Evolutionary conservation across 2,113 vertebrate genomes (phyloP).

Genomic region (Crotalus horridus): DNA sequence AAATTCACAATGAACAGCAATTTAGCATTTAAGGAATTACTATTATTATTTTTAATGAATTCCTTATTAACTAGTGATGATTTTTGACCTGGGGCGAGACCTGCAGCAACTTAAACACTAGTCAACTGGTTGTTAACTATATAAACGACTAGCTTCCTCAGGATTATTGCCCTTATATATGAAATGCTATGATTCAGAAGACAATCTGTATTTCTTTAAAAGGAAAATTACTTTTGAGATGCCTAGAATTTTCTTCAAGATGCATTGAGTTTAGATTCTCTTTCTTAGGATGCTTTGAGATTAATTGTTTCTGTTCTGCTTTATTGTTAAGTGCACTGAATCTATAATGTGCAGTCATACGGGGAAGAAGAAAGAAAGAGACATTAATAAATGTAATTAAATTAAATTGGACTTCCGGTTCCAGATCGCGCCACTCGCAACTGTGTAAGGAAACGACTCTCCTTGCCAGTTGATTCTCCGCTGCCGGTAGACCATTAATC

Average conservation of each 20-base stretch:
- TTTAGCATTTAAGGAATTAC: constrained; percentile 42
- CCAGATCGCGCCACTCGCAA: too few relatives aligned
- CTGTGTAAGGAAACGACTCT: too few relatives aligned
- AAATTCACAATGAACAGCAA: constrained; percentile 35
- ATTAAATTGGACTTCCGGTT: too few relatives aligned
- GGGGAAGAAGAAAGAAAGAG: not conserved
- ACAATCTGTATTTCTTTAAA: constrained; percentile 21
- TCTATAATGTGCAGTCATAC: not conserved
- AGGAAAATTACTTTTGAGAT: constrained; percentile 10
- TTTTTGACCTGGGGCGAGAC: constrained; percentile 39
- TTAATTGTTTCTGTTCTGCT: not conserved
- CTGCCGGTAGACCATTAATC: too few relatives aligned
- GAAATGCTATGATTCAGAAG: constrained; percentile 37
- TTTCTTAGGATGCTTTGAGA: not conserved
- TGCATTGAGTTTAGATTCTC: too few relatives aligned
- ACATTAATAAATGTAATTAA: not conserved
- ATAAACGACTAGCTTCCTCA: constrained; percentile 44
- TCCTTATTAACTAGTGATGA: constrained; percentile 42
- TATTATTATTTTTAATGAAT: too few relatives aligned
- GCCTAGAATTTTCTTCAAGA: not conserved
- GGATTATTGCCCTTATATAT: constrained; percentile 38
- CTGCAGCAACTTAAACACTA: constrained; percentile 40
- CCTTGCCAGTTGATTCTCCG: too few relatives aligned
- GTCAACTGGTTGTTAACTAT: constrained; percentile 46
- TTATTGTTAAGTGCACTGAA: constrained; percentile 5